Percentiles rank a stretch among this genome's conserved stretches.
phyloP scores from a whole-genome alignment of 2,888 invertebrate genomes.

The Clitarchus hookeri region DNA sequence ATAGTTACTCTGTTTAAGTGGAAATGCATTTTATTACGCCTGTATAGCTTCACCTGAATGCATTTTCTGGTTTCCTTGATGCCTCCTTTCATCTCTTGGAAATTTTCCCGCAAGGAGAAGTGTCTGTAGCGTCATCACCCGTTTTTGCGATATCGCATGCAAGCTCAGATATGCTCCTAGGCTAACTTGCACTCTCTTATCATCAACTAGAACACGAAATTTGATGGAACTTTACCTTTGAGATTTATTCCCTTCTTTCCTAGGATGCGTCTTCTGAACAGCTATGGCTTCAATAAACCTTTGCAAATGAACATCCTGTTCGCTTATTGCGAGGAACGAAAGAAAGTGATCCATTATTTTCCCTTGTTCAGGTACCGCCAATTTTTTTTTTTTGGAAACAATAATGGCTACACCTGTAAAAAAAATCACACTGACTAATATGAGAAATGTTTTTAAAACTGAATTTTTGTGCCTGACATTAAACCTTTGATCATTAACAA shows the following conservation, averaged over 20 bases:
- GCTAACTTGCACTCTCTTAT: neutral
- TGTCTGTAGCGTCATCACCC: neutral
- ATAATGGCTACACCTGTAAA: too few species aligned
- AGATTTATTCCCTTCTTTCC: neutral
- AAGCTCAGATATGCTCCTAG: neutral
- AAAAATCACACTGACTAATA: too few species aligned
- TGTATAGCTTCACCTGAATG: neutral
- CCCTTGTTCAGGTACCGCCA: too few species aligned
- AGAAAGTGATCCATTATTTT: neutral
- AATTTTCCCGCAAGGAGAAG: conserved; percentile 3
- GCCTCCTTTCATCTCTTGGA: neutral
- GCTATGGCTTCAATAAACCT: neutral
- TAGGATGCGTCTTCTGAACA: neutral
- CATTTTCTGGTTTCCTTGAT: conserved; percentile 7
- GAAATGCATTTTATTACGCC: neutral
- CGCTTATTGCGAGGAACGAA: neutral
- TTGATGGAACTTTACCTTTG: neutral
- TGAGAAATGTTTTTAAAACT: too few species aligned
- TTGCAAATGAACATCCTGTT: conserved; percentile 11
- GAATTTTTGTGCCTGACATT: too few species aligned
- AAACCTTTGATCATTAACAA: too few species aligned
- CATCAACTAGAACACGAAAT: neutral
- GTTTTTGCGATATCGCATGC: neutral
- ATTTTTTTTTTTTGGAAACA: too few species aligned
- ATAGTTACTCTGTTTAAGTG: conserved; percentile 4